Conservation (phyloP, 2,113 vertebrate genomes). For the Puffinus mauretanicus region DNA sequence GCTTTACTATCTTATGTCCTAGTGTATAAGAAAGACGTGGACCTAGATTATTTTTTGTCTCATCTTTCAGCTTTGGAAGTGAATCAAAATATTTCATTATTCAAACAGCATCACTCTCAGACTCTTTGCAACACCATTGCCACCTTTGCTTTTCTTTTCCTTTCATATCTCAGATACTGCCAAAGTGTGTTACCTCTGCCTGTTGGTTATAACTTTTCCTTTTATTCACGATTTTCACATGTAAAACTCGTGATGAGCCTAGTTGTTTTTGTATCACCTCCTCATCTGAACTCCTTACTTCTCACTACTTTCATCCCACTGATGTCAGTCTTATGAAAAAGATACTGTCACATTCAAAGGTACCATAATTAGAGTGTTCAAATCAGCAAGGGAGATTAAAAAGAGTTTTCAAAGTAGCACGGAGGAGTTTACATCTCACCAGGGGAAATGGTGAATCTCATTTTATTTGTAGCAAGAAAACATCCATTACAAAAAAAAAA, state of each 20-base stretch:
- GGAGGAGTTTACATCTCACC: not conserved
- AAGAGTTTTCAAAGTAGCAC: not conserved
- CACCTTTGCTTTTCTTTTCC: not conserved
- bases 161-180: not conserved
- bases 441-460: not conserved
- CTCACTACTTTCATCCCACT: not conserved
- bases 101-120: not conserved
- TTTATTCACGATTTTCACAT: not conserved
- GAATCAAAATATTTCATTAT: not conserved
- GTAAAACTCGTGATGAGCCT: not conserved
- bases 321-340: not conserved
- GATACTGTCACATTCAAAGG: not conserved
- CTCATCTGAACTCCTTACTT: not conserved
- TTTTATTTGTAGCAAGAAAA: not conserved
- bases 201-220: not conserved
- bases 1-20: not conserved
- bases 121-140: not conserved
- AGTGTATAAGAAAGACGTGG: not conserved
- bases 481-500: not conserved
- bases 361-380: not conserved
- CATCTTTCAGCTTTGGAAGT: not conserved
- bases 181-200: not conserved
- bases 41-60: not conserved
- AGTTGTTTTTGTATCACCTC: not conserved
- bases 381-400: not conserved